phyloP scores from a whole-genome alignment of 2,888 invertebrate species.

The Cylindroiulus punctatus region DNA sequence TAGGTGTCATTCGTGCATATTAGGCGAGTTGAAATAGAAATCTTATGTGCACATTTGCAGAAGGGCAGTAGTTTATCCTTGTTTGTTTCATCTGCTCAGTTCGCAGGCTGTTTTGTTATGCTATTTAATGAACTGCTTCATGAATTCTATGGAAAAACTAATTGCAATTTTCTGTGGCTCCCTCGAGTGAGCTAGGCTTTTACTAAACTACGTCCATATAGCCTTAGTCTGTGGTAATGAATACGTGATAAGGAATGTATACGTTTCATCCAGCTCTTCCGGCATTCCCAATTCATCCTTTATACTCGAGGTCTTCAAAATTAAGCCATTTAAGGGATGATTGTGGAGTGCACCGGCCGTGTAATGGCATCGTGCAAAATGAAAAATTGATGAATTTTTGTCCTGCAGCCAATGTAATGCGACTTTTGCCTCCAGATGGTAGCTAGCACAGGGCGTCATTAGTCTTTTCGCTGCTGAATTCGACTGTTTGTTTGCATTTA shows the following conservation, averaged over 20 bases:
- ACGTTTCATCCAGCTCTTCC: neutral
- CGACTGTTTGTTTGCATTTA: neutral
- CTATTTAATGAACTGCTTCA: neutral
- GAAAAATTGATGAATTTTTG: no score
- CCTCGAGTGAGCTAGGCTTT: neutral
- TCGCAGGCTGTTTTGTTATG: neutral
- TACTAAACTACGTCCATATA: neutral
- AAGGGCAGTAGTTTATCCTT: no score
- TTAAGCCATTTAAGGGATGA: neutral
- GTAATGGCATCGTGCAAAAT: neutral
- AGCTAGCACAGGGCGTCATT: neutral
- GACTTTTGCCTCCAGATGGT: neutral
- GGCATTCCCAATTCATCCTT: neutral
- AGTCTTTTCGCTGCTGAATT: neutral
- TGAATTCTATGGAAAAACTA: neutral
- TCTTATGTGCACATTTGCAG: no score
- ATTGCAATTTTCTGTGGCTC: neutral
- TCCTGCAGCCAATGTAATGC: no score
- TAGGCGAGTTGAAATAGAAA: no score
- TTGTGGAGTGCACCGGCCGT: constrained; percentile 6
- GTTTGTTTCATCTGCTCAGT: neutral
- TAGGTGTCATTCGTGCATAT: no score
- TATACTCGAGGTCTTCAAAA: neutral
- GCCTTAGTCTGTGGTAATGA: neutral
- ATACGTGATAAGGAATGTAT: neutral